phyloP scores from a whole-genome alignment of 2,888 invertebrate genomes.

The Caenorhabditis sp. region DNA sequence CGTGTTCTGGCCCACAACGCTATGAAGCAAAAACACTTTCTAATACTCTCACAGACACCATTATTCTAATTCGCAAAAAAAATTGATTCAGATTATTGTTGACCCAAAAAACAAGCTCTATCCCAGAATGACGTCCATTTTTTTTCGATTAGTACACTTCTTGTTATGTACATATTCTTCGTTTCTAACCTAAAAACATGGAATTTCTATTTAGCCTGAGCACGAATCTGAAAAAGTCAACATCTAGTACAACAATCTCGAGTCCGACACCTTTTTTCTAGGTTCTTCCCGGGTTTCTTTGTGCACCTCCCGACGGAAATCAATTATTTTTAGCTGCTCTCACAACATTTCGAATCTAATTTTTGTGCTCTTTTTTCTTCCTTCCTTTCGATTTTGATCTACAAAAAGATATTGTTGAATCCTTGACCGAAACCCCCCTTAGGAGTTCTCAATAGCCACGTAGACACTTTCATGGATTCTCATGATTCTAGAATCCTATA shows the following conservation, averaged over 20 bases:
- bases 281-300: not conserved
- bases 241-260: constrained; percentile 41
- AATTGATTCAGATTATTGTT: not conserved
- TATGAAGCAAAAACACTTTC: too few species aligned
- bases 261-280: constrained; percentile 31
- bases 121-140: not conserved
- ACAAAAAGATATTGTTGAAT: too few species aligned
- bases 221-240: constrained; percentile 23
- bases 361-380: constrained; percentile 1
- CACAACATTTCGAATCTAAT: constrained; percentile 12
- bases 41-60: too few species aligned
- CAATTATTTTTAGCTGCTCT: constrained; percentile 12
- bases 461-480: not conserved
- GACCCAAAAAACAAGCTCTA: not conserved
- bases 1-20: too few species aligned
- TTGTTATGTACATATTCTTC: not conserved
- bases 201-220: not conserved
- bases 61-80: too few species aligned
- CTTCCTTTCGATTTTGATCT: constrained; percentile 8
- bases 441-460: not conserved
- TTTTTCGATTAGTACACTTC: not conserved
- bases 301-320: constrained; percentile 5
- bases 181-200: not conserved
- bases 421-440: not conserved
- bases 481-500: not conserved